Evolutionary conservation across 1,140 invertebrate species (phyloP), one percentile per base, ranked within the genome.

Genomic region (Bombus sibiricus): DNA sequence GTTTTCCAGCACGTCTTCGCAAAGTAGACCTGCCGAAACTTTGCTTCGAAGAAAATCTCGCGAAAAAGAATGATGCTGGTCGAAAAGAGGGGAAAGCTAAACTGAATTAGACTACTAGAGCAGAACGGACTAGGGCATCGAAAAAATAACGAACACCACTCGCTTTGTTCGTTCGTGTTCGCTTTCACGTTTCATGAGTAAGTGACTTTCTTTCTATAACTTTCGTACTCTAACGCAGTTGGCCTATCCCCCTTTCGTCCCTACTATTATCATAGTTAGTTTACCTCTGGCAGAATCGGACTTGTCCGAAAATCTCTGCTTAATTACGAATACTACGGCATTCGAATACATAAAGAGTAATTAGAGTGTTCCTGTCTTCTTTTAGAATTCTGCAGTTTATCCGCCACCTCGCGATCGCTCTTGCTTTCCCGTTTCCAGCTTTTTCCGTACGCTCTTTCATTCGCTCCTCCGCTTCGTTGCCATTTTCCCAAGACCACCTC

Each of bases 41-140:
- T 76, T 77, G n/a, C 62, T 43, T 73, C 74, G 66, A 75, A 53
- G 85, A 86, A 91, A 86, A 81, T 79, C 77, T 76, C 41, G 53
- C 10, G 32, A 81, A 59, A 71, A 57, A 64, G 81, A 25, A 22
- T 22, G 9, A 25, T 22, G 34, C 25, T 47, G 25, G 43, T 6
- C n/a, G 62, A 8, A 25, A 39, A 69, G 10, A 39, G n/a, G 28
- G 32, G 43, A 34, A 15, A 73, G 75, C 25, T 62, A 62, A 71
- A 72, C 47, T 53, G 59, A 72, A 85, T 85, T 85, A 85, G 57
- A 37, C 71, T 59, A 73, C 37, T 66, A 74, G 74, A 59, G 32
- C 32, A 25, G n/a, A 74, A 43, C 69, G 78, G 41, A 37, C 68
- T 32, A 39, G 39, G 15, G n/a, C 39, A 64, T 18, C 15, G 72